Base-by-base conservation (phyloP, 2,113 vertebrate genomes). In the Tringa solitaria region DNA sequence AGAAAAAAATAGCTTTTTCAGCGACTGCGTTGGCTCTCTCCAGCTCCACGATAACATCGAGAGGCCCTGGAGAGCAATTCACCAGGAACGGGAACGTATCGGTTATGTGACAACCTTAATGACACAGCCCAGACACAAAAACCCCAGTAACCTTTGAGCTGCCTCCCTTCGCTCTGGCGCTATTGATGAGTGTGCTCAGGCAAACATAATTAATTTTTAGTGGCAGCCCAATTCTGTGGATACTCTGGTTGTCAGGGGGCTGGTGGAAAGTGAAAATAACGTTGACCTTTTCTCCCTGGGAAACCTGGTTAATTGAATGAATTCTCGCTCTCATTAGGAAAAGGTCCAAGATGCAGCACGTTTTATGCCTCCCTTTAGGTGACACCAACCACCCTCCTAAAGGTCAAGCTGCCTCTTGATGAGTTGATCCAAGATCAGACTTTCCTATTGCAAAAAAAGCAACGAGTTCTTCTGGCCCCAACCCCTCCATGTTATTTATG, bases 201-300 rank as follows among this genome's bases (percentile, higher is more conserved):
- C 57, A 84, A 79, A 50, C 20, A 32, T 30, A 60, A 94, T 80
- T 79, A 37, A 85, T 87, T 89, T 75, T 50, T 35, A 87, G 87
- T 30, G 74, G 73, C 41, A 82, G 69, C 45, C 60, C 90, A 48
- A 68, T 93, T 89, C 45, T 73, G 68, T 46, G 74, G 92, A 57
- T 57, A 48, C 59, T 88, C 23, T 54, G 56, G 76, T 74, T 82
- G 68, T 45, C 77, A 60, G 32, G 68, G 83, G 79, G 37, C 41
- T 50, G 78, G 43, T 22, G 61, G 64, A 87, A 78, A 73, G 83
- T 65, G 72, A 57, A 86, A 95, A 94, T 39, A 68, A 75, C 5
- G 3, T 18, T 93, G 95, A 96, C 94, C 94, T 97, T 97, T 97
- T 94, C 95, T 92, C 80, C 51, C 80, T 3, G 2, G 64, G 81